phyloP scores from a whole-genome alignment of 2,113 vertebrate species.

The Aleadryas rufinucha region DNA sequence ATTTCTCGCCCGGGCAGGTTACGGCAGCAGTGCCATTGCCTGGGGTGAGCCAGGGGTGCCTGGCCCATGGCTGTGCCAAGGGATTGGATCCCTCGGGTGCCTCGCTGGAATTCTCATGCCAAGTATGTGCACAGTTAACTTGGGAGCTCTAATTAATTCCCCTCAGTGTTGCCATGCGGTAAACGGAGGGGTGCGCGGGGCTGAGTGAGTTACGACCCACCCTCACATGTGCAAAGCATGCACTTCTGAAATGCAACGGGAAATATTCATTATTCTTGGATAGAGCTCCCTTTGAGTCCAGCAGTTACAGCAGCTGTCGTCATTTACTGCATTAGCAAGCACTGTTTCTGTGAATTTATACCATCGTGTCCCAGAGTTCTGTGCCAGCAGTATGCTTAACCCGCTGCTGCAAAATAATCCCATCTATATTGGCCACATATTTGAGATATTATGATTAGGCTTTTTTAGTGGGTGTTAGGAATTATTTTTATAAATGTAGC shows the following conservation, averaged over 20 bases:
- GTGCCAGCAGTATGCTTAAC: constrained; percentile 51
- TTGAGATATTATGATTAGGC: constrained; percentile 49
- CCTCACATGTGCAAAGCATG: constrained; percentile 26
- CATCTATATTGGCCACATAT: constrained; percentile 44
- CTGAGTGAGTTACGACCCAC: background rate
- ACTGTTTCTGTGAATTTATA: constrained; percentile 54
- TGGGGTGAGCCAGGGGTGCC: background rate
- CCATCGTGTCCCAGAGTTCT: background rate
- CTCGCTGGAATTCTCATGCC: background rate
- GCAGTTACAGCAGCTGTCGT: constrained; percentile 57
- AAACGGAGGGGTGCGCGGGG: background rate
- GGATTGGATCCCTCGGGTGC: background rate
- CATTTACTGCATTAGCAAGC: constrained; percentile 46
- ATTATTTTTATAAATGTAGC: constrained; percentile 48
- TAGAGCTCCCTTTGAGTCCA: constrained; percentile 46
- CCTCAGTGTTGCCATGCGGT: background rate
- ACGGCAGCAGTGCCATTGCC: background rate
- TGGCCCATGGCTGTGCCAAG: background rate
- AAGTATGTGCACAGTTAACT: background rate
- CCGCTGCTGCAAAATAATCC: constrained; percentile 36
- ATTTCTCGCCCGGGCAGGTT: background rate
- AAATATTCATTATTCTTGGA: constrained; percentile 51
- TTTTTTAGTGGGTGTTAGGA: constrained; percentile 49
- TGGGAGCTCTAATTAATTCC: background rate
- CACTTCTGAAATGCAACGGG: constrained; percentile 15